Base-by-base conservation (phyloP, 2,113 vertebrate genomes). In the Rhea americana region DNA sequence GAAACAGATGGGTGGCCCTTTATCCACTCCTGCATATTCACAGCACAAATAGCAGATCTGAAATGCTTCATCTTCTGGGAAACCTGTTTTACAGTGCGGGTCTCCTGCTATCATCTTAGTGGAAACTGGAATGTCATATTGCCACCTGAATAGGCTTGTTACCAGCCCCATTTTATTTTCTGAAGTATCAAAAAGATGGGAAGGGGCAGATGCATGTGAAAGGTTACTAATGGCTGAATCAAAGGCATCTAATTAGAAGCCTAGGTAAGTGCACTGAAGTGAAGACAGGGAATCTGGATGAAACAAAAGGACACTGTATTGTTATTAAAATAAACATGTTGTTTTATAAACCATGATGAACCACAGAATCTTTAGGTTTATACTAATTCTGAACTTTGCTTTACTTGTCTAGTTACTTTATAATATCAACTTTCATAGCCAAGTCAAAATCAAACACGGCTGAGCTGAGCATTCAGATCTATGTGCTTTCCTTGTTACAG, bases 401-500 rank as follows among this genome's bases (percentile, higher is more conserved):
- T 72, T 35, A 45, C 19, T 82, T 17, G n/a, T 48, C n/a, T 12
- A 66, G 24, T 35, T 76, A 6, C 53, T 45, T 43, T 45, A 82
- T 82, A 55, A 28, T 47, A 9, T 3, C 24, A 76, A 19, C 58
- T 61, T 85, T 43, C 66, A 32, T 10, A 66, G 32, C 19, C 35
- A 65, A 85, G 58, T 16, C 20, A 43, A 87, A 21, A 61, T 18
- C 5, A 59, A 75, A 41, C 24, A 56, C 7, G 24, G 39, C 12
- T 39, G 55, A 5, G 45, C n/a, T 28, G 53, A 90, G 26, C 3
- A 32, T 24, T 21, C 18, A 48, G 11, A 76, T 56, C 15, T 82
- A 22, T 0, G 0, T 39, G 11, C 8, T 22, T 2, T 21, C 4
- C 1, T 8, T 61, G 72, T 47, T 9, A 62, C 59, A 37, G 35